These are phyloP conservation scores for Macroramphosus scolopax DNA, from an alignment of 2,797 vertebrate species.

Conservation along the genomic window DNA sequence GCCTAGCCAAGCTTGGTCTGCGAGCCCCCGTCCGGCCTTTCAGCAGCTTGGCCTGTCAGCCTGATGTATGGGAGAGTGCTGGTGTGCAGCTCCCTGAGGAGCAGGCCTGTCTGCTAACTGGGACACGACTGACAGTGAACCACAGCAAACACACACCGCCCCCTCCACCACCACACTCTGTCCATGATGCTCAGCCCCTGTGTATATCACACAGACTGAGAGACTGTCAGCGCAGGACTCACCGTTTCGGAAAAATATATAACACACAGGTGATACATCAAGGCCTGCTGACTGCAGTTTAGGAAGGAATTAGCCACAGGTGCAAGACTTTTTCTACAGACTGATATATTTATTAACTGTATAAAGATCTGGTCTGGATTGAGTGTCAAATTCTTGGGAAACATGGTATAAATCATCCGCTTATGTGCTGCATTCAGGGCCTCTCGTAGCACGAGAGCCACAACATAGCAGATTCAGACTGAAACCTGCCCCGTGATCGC, in stretches of 20 bases:
- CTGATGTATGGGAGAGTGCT: slow-evolving; percentile 69
- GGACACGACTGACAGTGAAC: slow-evolving; percentile 76
- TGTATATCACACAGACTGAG: slow-evolving; percentile 49
- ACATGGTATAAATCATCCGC: slow-evolving; percentile 30
- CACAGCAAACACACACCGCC: slow-evolving; percentile 59
- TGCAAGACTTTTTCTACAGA: slow-evolving; percentile 23
- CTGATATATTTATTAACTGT: slow-evolving; percentile 12
- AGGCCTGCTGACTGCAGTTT: slow-evolving; percentile 27
- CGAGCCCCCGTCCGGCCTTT: slow-evolving; percentile 58
- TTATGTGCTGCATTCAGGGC: not conserved
- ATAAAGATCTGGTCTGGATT: slow-evolving; percentile 9
- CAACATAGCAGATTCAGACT: too few species aligned
- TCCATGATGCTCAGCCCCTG: slow-evolving; percentile 43
- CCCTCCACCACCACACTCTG: slow-evolving; percentile 37
- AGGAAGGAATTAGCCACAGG: slow-evolving; percentile 51
- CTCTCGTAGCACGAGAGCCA: too few species aligned
- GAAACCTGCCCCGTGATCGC: not conserved
- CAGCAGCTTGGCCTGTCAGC: slow-evolving; percentile 71
- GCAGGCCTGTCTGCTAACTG: slow-evolving; percentile 74
- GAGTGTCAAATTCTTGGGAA: slow-evolving; percentile 19
- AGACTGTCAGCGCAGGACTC: slow-evolving; percentile 42
- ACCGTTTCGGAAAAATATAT: slow-evolving; percentile 38
- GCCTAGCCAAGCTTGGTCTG: slow-evolving; percentile 52
- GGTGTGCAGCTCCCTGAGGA: slow-evolving; percentile 66
- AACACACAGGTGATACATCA: slow-evolving; percentile 47